Conservation (phyloP, 2,888 invertebrate genomes). For the Epirrhoe tristata region DNA sequence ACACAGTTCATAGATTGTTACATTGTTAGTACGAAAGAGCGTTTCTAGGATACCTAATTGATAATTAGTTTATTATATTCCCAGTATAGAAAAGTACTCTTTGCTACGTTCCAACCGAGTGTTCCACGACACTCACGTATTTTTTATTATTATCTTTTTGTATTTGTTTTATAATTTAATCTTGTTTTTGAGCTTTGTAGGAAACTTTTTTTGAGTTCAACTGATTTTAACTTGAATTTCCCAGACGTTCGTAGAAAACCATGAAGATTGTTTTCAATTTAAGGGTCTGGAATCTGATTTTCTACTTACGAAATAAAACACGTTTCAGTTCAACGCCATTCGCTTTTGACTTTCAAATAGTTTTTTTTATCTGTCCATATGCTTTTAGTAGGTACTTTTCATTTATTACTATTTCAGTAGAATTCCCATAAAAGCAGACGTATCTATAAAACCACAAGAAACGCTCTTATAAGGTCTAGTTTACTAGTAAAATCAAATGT, state of each 20-base stretch:
- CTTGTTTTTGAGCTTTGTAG: background rate
- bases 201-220: background rate
- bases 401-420: slow-evolving; percentile 18
- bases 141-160: too few species aligned
- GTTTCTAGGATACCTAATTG: too few species aligned
- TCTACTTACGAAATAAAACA: slow-evolving; percentile 26
- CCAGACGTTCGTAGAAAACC: background rate
- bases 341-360: slow-evolving; percentile 22
- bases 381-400: slow-evolving; percentile 18
- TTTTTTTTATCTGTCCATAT: slow-evolving; percentile 20
- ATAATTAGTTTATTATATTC: too few species aligned
- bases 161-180: too few species aligned
- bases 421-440: slow-evolving; percentile 7
- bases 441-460: background rate
- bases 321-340: slow-evolving; percentile 16
- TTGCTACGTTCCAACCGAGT: too few species aligned
- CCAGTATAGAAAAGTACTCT: too few species aligned
- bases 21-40: too few species aligned
- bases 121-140: too few species aligned
- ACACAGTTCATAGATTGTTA: too few species aligned
- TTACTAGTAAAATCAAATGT: slow-evolving; percentile 1
- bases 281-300: slow-evolving; percentile 21
- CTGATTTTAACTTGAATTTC: background rate
- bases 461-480: slow-evolving; percentile 10
- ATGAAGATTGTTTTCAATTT: background rate